phyloP scores from a whole-genome alignment of 2,113 vertebrate genomes.

The Oxyura jamaicensis region DNA sequence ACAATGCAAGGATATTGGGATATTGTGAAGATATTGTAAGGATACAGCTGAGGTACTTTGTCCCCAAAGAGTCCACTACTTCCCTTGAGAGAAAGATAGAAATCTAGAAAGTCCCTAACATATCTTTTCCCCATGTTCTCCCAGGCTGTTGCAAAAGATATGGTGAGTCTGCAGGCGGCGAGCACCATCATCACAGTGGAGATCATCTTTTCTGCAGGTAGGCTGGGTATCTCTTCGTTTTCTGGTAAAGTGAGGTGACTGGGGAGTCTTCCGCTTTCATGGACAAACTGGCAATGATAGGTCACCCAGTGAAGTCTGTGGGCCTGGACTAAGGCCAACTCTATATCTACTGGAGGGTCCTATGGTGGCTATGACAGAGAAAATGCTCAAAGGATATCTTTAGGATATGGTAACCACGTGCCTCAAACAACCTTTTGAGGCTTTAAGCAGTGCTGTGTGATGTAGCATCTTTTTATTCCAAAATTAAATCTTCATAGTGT shows the following conservation, averaged over 20 bases:
- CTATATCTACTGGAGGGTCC: not conserved
- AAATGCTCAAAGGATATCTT: not conserved
- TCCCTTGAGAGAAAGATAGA: not conserved
- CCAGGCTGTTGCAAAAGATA: constrained; percentile 53
- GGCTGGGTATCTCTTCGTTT: not conserved
- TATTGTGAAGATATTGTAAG: not conserved
- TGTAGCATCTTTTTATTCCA: not conserved
- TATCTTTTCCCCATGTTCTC: not conserved
- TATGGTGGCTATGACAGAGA: not conserved
- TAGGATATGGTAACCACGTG: not conserved
- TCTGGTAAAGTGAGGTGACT: not conserved
- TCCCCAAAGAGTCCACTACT: not conserved
- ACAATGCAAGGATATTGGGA: not conserved
- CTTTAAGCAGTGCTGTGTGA: not conserved
- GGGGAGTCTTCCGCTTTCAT: not conserved
- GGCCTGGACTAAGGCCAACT: not conserved
- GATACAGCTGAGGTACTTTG: not conserved
- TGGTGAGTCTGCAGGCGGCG: constrained; percentile 7
- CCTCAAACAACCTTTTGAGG: not conserved
- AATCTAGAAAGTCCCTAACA: not conserved
- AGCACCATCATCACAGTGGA: constrained; percentile 46
- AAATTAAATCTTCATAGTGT: not conserved
- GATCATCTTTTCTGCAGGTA: constrained; percentile 5
- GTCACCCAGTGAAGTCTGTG: not conserved
- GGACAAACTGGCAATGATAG: not conserved